Evolutionary conservation across 2,797 vertebrate genomes (phyloP).

Genomic region (Parambassis ranga): DNA sequence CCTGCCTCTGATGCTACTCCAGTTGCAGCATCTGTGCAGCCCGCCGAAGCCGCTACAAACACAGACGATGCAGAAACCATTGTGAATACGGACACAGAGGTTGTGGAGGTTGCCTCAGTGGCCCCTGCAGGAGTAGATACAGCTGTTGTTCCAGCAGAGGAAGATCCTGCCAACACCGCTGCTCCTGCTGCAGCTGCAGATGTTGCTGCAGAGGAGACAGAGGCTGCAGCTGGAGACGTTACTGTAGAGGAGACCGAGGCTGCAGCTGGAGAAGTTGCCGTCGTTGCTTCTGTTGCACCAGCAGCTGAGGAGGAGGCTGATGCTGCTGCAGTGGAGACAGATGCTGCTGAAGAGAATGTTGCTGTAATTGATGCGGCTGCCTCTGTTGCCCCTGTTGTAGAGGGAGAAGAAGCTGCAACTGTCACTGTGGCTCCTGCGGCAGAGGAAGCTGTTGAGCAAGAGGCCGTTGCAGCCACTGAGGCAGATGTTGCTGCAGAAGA

Average conservation of each 20-base stretch:
- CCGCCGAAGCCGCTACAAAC: constrained; percentile 14
- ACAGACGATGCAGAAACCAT: constrained; percentile 36
- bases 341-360: constrained; percentile 29
- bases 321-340: constrained; percentile 21
- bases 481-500: constrained; percentile 33
- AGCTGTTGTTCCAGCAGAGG: constrained; percentile 37
- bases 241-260: constrained; percentile 22
- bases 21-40: constrained; percentile 30
- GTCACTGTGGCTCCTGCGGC: constrained; percentile 39
- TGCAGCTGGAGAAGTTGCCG: constrained; percentile 29
- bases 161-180: neutral
- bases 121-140: constrained; percentile 45
- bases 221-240: constrained; percentile 19
- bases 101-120: constrained; percentile 24
- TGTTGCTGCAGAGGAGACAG: constrained; percentile 4
- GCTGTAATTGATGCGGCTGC: constrained; percentile 29
- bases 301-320: constrained; percentile 30
- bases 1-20: constrained; percentile 47
- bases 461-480: constrained; percentile 16
- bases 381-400: constrained; percentile 54
- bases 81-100: constrained; percentile 21
- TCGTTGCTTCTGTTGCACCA: constrained; percentile 13
- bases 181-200: constrained; percentile 19
- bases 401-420: constrained; percentile 38
- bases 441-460: constrained; percentile 43